Base-by-base conservation (phyloP, 2,113 vertebrate species). In the Oncorhynchus gorbuscha region DNA sequence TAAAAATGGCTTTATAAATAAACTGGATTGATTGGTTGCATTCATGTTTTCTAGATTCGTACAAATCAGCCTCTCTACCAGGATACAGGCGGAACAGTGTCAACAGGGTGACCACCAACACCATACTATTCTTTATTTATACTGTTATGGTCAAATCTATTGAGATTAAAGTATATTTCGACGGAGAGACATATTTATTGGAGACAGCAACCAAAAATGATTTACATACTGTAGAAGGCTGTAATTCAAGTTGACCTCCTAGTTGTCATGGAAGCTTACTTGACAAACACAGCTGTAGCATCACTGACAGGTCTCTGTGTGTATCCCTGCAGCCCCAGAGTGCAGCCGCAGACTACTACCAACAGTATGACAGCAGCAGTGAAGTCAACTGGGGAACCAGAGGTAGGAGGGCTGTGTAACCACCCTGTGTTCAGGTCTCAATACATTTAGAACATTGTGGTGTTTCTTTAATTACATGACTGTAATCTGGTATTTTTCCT, bases 371-470 rank as follows among this genome's bases (percentile, higher is more conserved):
- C 93, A 95, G 94, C 83, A 93, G 95, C 45, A 97, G 94, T 0
- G 96, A 96, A 11, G 95, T 98, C 86, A 97, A 97, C 92, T 99
- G 97, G 97, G 97, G 96, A 65, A 96, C 95, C 94, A 93, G 95
- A 96, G 97, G 97, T 98, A 85, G 89, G 51, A 18, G 61, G 13
- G 12, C 26, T 68, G 13, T 68, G 20, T 45, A 45, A 45, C 39
- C 9, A 6, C n/a, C 14, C 24, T 58, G 30, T 1, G 13, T 9
- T 35, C 7, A 22, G 35, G 59, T n/a, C 4, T 59, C n/a, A 64
- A 77, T 26, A n/a, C 24, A 14, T 5, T 58, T 3, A 59, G 32
- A 69, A 69, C 14, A 51, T 39, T 24, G 32, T 32, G 7, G 12
- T 13, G 2, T 39, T n/a, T 73, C 69, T 69, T 71, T 28, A 76